Base-by-base conservation (phyloP, 2,888 invertebrate genomes). In the Lobophora halterata region DNA sequence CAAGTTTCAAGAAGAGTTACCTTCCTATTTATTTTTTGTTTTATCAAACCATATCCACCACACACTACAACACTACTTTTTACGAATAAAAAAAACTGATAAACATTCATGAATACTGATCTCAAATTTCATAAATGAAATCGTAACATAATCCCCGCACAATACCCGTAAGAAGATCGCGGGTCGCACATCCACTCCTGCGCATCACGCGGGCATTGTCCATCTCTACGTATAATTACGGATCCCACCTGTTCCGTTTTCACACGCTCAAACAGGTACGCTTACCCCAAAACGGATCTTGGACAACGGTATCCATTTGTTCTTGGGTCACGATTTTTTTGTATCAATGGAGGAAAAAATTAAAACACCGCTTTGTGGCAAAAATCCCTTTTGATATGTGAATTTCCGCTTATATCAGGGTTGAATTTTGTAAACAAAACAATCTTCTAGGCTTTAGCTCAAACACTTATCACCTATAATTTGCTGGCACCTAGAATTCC, bases 191-290 rank as follows among this genome's bases (percentile, higher is more conserved):
- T 64, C 63, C 53, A 78, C 76, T 75, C 77, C 66, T 61, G 78
- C 77, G 73, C 76, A 75, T 71, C 75, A 76, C 75, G 71, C 71
- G 68, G 61, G 64, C 50, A 73, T 80, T 80, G 80, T 80, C 76
- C 77, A 65, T 66, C 71, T 69, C n/a, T n/a, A n/a, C n/a, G n/a
- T n/a, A 72, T 81, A 82, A 82, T 85, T 83, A 81, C 71, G 60
- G 66, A 71, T 71, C 59, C 65, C 71, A 72, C 71, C 60, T 70
- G 66, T 58, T 73, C 64, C 70, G 86, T 85, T 86, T 86, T 87
- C 86, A 87, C 87, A 83, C 65, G 72, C 71, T 46, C 50, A 61
- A 66, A 71, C 85, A 83, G 83, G 82, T 81, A 80, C 67, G 59
- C 58, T 59, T 61, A 63, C 55, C 64, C 65, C 58, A 58, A 52